phyloP scores from a whole-genome alignment of 2,113 vertebrate species.

The Ibidorhyncha struthersii region DNA sequence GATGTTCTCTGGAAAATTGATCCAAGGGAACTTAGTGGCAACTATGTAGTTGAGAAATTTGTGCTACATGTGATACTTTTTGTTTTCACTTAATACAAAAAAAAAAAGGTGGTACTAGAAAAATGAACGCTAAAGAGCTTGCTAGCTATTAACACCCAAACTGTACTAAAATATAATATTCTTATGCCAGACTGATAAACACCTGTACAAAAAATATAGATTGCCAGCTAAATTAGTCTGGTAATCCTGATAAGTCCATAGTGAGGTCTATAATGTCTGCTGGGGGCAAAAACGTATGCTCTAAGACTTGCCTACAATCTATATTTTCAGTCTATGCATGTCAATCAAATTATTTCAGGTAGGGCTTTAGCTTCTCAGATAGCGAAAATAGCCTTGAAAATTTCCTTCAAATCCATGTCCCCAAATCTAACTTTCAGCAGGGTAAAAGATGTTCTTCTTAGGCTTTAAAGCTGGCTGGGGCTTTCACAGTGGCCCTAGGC shows the following conservation, averaged over 20 bases:
- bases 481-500: neutral
- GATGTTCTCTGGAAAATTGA: neutral
- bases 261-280: slow-evolving; percentile 10
- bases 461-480: neutral
- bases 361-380: slow-evolving; percentile 20
- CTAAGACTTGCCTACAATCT: slow-evolving; percentile 21
- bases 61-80: neutral
- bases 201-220: slow-evolving; percentile 10
- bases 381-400: slow-evolving; percentile 34
- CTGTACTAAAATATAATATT: slow-evolving; percentile 27
- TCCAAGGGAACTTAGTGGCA: neutral
- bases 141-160: slow-evolving; percentile 26
- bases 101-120: neutral
- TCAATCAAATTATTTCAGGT: slow-evolving; percentile 58
- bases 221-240: slow-evolving; percentile 50
- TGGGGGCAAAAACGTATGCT: neutral
- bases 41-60: neutral
- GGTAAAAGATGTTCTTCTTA: neutral
- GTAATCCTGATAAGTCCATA: slow-evolving; percentile 36
- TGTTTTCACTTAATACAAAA: neutral
- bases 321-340: slow-evolving; percentile 56
- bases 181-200: slow-evolving; percentile 59
- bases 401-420: slow-evolving; percentile 35
- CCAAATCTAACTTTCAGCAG: neutral
- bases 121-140: neutral